phyloP scores from a whole-genome alignment of 2,888 invertebrate genomes.

The Eristalinus aeneus region DNA sequence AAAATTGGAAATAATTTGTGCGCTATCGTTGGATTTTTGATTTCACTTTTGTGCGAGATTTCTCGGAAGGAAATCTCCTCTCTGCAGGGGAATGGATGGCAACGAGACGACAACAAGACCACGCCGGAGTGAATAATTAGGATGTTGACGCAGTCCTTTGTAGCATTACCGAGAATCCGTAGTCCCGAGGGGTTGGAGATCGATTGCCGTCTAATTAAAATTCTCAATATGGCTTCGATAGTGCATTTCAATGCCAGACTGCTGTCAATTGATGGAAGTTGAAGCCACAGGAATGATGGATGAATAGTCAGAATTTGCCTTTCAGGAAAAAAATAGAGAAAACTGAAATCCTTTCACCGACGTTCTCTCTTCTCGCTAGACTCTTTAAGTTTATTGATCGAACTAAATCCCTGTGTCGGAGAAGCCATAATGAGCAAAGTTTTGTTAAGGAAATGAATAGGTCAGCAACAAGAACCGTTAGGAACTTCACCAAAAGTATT shows the following conservation, averaged over 20 bases:
- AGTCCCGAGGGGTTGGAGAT: not conserved
- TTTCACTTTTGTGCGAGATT: conserved; percentile 56
- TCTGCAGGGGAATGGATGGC: not conserved
- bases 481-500: no score
- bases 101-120: conserved; percentile 40
- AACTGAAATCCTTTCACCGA: no score
- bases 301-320: not conserved
- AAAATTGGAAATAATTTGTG: conserved; percentile 70
- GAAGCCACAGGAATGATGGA: not conserved
- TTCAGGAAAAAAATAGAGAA: no score
- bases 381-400: no score
- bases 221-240: not conserved
- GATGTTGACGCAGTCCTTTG: conserved; percentile 51
- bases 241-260: not conserved
- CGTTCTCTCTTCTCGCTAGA: no score
- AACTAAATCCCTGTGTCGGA: no score
- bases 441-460: no score
- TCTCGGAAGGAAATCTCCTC: conserved; percentile 7
- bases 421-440: no score
- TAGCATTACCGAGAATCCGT: not conserved
- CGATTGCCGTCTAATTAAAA: not conserved
- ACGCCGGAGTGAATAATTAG: conserved; percentile 60
- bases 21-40: conserved; percentile 64
- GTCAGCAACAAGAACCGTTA: no score
- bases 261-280: not conserved